phyloP scores from a whole-genome alignment of 2,113 vertebrate species.

The Puntigrus tetrazona region DNA sequence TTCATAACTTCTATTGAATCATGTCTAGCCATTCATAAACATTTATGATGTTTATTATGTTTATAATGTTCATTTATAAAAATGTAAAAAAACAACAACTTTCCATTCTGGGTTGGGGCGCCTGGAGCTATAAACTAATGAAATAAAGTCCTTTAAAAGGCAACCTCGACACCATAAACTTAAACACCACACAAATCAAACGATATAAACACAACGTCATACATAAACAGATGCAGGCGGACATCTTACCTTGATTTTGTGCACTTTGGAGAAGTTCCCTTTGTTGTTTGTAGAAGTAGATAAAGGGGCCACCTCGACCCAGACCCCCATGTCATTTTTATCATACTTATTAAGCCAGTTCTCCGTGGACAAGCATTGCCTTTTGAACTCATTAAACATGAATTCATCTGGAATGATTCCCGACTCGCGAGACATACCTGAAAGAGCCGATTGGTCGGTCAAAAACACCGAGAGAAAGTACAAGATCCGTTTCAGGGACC shows the following conservation, averaged over 20 bases:
- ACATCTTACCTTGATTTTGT: conserved; percentile 76
- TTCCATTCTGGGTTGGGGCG: too few relatives aligned
- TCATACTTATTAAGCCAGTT: conserved; percentile 75
- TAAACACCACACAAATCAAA: background rate
- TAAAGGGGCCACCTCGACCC: conserved; percentile 62
- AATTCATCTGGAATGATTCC: conserved; percentile 69
- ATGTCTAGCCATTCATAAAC: background rate
- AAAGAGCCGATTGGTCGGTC: background rate
- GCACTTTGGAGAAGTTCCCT: conserved; percentile 60
- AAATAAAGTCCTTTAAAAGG: background rate
- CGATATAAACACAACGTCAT: background rate
- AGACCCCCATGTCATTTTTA: conserved; percentile 71
- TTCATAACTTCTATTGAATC: background rate
- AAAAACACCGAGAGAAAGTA: background rate
- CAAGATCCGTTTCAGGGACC: background rate
- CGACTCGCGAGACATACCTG: conserved; percentile 58
- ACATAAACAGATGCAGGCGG: background rate
- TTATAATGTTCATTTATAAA: too few relatives aligned
- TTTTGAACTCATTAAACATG: conserved; percentile 71
- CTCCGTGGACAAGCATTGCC: conserved; percentile 69
- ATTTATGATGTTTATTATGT: background rate
- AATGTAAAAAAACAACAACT: too few relatives aligned
- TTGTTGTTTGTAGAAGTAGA: conserved; percentile 42
- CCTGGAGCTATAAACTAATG: too few relatives aligned
- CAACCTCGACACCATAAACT: background rate